Base-by-base conservation (phyloP, 2,888 invertebrate genomes). In the Cryptocephalus moraei region DNA sequence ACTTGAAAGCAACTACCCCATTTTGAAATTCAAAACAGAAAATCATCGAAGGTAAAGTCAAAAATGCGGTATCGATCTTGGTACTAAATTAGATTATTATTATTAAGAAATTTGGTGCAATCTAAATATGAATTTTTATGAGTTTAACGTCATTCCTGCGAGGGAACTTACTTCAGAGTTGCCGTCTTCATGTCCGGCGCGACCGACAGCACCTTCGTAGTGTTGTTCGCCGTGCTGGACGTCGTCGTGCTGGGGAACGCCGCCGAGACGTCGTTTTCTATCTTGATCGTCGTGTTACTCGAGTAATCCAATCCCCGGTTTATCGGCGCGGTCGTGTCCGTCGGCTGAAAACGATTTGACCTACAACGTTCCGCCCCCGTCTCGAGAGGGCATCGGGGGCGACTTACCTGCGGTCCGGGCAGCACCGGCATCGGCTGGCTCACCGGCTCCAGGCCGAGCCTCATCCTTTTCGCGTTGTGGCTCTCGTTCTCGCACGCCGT, bases 401-500 rank as follows among this genome's bases (percentile, higher is more conserved):
- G 6, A 70, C 73, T 74, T 68, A 78, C 77, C 63, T 75, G 75
- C 43, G 80, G 76, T 53, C 82, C 82, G 51, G 84, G 81, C 62
- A 83, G 76, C 52, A 84, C 76, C 56, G 86, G 90, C 81, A 90
- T 84, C 44, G 91, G 89, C 73, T 91, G 91, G 67, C 89, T 88
- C 62, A 92, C 89, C 40, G 95, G 95, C 69, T 95, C 95, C 60
- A 95, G 77, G 43, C 95, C 95, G 66, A 94, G 80, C 57, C 94
- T 81, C 94, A 95, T 95, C 66, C 94, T 81, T 75, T 95, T 95
- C 51, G 94, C 95, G 73, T 95, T 95, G 73, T 92, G 86, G 73
- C 91, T 91, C 75, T 95, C 95, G 70, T 95, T 95, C 75, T 95
- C 95, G 73, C 95, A 95, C 52, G 95, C 95, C 67, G 89, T 86